phyloP scores from a whole-genome alignment of 2,888 invertebrate genomes.

The Nomada fucata region DNA sequence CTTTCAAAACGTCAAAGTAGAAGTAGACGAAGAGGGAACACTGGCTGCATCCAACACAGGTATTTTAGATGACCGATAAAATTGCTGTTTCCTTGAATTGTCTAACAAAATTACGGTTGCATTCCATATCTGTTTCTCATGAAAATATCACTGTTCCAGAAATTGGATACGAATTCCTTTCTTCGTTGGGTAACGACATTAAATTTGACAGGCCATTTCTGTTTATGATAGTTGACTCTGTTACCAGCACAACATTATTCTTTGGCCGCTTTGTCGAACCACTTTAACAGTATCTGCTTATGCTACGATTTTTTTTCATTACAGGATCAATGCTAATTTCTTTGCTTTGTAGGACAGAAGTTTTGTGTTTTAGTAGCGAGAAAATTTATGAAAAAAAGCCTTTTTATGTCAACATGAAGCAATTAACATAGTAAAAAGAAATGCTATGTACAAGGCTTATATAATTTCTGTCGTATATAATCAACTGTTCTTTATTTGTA shows the following conservation, averaged over 20 bases:
- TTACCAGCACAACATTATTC: slow-evolving; percentile 86
- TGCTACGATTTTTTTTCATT: background rate
- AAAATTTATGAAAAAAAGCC: background rate
- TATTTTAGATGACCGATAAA: slow-evolving; percentile 61
- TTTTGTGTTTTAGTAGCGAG: background rate
- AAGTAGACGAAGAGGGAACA: slow-evolving; percentile 88
- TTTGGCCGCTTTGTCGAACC: slow-evolving; percentile 87
- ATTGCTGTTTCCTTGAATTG: background rate
- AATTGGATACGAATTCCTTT: slow-evolving; percentile 74
- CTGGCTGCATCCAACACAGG: slow-evolving; percentile 87
- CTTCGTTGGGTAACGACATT: slow-evolving; percentile 83
- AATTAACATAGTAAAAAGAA: background rate
- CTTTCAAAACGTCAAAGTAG: slow-evolving; percentile 87
- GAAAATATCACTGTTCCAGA: slow-evolving; percentile 14
- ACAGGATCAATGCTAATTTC: slow-evolving; percentile 9
- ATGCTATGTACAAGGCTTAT: background rate
- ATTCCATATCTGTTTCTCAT: background rate
- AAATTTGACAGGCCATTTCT: slow-evolving; percentile 88
- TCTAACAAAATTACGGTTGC: background rate
- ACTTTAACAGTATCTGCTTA: background rate
- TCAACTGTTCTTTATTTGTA: slow-evolving; percentile 36
- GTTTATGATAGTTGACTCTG: slow-evolving; percentile 86
- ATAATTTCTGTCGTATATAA: slow-evolving; percentile 1
- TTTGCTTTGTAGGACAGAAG: background rate
- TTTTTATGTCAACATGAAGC: background rate